A percentile compares a stretch with the other conserved stretches of the same genome.
Conservation (phyloP, 92 coral and sea anemone genomes). For the Diadumene lineata region DNA sequence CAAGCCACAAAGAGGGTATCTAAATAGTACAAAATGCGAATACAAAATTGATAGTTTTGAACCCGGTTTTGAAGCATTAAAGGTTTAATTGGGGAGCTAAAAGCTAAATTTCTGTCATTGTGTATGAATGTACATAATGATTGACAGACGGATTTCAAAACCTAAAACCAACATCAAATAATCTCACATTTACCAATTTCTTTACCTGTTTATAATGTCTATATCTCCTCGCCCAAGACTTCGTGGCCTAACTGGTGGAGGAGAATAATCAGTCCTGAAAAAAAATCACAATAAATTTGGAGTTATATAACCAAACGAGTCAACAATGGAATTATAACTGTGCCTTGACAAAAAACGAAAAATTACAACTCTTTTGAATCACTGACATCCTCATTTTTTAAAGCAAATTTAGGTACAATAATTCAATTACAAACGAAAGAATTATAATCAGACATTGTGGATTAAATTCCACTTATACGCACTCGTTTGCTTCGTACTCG, state of each 20-base stretch:
- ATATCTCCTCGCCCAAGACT: conserved; percentile 36
- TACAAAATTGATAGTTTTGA: not conserved
- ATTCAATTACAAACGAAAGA: not conserved
- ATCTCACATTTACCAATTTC: not conserved
- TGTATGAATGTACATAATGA: not conserved
- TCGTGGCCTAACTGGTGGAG: conserved; percentile 14
- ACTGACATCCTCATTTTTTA: not conserved
- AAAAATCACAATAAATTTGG: not conserved
- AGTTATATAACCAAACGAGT: not conserved
- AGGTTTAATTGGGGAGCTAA: not conserved
- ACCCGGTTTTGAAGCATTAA: not conserved
- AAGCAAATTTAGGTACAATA: not conserved
- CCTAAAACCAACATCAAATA: not conserved
- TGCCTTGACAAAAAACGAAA: too few species aligned
- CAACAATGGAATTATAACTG: not conserved
- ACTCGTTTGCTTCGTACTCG: conserved; percentile 20
- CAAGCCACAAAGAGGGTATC: too few species aligned
- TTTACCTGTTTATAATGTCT: not conserved
- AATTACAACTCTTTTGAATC: not conserved
- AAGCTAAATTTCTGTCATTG: not conserved
- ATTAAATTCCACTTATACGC: not conserved
- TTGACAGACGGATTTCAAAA: too few species aligned
- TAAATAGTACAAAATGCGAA: not conserved
- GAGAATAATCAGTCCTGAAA: conserved; percentile 9
- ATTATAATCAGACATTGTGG: not conserved